These are phyloP conservation scores for Deroplatys truncata DNA, from an alignment of 2,888 invertebrate species.

Conservation along the genomic window DNA sequence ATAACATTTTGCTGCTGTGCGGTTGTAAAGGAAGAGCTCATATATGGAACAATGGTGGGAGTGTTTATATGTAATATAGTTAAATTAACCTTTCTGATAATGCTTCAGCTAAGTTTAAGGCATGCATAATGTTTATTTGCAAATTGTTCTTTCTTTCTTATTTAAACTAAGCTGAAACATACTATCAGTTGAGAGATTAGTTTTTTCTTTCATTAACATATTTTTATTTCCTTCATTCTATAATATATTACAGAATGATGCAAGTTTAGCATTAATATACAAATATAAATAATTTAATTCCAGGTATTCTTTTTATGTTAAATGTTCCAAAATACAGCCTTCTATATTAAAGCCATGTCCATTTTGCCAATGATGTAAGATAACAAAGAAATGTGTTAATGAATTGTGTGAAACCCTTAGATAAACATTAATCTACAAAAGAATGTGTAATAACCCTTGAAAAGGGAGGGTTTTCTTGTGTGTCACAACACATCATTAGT, in stretches of 20 bases:
- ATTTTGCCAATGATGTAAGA: not conserved
- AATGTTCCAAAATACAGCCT: not conserved
- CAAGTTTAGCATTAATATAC: not conserved
- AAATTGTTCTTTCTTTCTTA: not conserved
- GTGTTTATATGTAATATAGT: not conserved
- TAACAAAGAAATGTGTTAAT: not conserved
- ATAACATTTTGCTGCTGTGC: too few species aligned
- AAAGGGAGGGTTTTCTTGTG: not conserved
- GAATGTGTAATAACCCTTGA: not conserved
- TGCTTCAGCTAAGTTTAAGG: not conserved
- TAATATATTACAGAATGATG: conserved; percentile 23
- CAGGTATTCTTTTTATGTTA: not conserved
- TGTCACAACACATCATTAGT: not conserved
- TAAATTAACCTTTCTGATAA: not conserved
- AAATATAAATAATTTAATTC: conserved; percentile 6
- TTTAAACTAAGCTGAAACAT: not conserved
- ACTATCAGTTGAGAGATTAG: not conserved
- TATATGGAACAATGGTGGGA: not conserved
- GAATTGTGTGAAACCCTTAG: not conserved
- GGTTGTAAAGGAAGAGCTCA: not conserved
- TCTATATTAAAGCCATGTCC: not conserved
- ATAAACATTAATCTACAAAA: conserved; percentile 5
- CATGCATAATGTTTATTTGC: not conserved
- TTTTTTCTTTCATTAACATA: conserved; percentile 14
- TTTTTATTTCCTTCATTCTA: conserved; percentile 24